Evolutionary conservation across 2,113 vertebrate species (phyloP).

Genomic region (Rutilus rutilus): DNA sequence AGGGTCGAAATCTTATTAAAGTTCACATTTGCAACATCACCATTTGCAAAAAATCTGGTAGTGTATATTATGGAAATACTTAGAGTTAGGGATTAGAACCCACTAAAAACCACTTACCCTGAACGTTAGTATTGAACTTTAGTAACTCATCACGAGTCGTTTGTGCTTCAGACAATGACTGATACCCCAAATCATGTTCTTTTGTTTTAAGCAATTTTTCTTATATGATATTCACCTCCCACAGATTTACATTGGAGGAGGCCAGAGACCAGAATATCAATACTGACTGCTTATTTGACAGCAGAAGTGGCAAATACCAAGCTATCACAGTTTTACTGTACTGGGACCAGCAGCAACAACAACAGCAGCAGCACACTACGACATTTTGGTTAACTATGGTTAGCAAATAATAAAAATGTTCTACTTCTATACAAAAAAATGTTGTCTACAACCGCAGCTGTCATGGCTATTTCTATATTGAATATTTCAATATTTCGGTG

Average conservation of each 20-base stretch:
- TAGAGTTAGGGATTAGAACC: background rate
- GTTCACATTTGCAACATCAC: background rate
- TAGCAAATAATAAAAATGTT: background rate
- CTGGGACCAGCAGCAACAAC: background rate
- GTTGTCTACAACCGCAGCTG: background rate
- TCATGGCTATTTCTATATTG: background rate
- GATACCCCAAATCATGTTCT: background rate
- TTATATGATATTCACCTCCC: background rate
- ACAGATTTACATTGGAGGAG: background rate
- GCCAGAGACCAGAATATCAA: background rate
- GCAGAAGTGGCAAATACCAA: background rate
- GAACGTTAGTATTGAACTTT: no score
- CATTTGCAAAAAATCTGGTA: no score
- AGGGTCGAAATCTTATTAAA: conserved; percentile 6
- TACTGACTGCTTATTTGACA: background rate
- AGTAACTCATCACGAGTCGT: background rate
- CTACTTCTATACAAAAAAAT: background rate
- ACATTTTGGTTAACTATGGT: background rate
- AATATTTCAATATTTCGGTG: background rate
- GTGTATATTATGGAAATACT: background rate
- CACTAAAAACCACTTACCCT: background rate
- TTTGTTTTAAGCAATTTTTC: background rate
- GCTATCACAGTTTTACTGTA: background rate
- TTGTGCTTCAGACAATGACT: background rate
- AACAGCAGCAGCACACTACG: background rate